Base-by-base conservation (phyloP, 2,113 vertebrate species). In the Sylvilagus bachmani region DNA sequence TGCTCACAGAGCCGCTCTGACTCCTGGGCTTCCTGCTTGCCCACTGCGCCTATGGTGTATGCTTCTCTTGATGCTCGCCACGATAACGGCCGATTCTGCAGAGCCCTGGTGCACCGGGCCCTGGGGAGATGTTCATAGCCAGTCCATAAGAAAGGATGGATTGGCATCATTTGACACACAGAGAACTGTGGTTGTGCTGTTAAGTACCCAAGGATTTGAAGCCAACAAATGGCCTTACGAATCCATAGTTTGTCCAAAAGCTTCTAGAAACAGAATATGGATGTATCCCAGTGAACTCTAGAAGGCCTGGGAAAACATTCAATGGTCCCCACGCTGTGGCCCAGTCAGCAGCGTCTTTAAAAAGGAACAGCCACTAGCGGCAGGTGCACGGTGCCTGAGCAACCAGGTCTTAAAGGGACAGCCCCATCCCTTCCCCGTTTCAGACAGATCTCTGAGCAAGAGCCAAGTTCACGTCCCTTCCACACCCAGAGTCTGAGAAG, bases 311-410 rank as follows among this genome's bases (percentile, higher is more conserved):
- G 55, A 53, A 67, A 38, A 82, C 13, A 5, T 12, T 78, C 19
- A 36, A 0, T 1, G 3, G 49, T 49, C 6, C 55, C 21, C 16
- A 62, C 21, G 58, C 73, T 61, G 0, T 62, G 29, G 64, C 49
- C n/a, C 13, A 49, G 27, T 27, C 64, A 25, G 58, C 13, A 49
- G 12, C 16, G 8, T 62, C n/a, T 87, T 92, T 78, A 38, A 55
- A 44, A 85, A 89, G 29, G 69, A 51, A 27, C 8, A 3, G 3
- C 16, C 1, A 1, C 0, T 58, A 44, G 62, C 8, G 19, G 69
- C 7, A 29, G 5, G 6, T 4, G 16, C 2, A 0, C 51, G 0
- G 7, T 27, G 66, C 24, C 16, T 36, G 51, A 64, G 51, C 38
- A 14, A 21, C n/a, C 29, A 0, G 4, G 4, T 78, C 49, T 75